Percentiles rank a stretch among this genome's conserved stretches.
These are phyloP conservation scores for Tetraneura akinire DNA, from an alignment of 1,140 invertebrate genomes.

Conservation along the genomic window DNA sequence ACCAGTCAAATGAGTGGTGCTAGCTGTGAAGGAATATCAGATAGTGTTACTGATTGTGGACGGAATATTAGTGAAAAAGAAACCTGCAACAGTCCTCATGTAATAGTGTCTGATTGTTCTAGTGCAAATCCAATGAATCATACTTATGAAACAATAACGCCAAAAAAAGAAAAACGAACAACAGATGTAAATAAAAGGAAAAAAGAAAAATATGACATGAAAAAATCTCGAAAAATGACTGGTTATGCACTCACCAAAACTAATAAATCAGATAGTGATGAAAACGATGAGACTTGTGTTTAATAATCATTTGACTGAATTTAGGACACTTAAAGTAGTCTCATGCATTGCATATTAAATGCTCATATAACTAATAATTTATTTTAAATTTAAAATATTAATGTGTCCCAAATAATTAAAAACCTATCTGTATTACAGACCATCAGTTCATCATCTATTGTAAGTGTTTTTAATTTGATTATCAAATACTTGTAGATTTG, in stretches of 20 bases:
- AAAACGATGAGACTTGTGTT: slow-evolving; percentile 48
- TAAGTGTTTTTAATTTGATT: too few relatives aligned
- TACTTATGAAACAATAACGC: slow-evolving; percentile 37
- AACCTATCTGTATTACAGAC: too few relatives aligned
- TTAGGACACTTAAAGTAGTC: background rate
- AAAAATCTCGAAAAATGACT: slow-evolving; percentile 22
- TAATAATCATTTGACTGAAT: slow-evolving; percentile 3
- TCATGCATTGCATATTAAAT: too few relatives aligned
- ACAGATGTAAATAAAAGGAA: slow-evolving; percentile 32
- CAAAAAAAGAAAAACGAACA: slow-evolving; percentile 36
- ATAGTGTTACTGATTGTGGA: slow-evolving; percentile 54
- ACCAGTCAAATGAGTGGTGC: slow-evolving; percentile 52
- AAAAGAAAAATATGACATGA: slow-evolving; percentile 22
- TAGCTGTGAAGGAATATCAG: slow-evolving; percentile 49
- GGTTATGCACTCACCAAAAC: slow-evolving; percentile 22
- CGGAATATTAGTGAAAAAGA: slow-evolving; percentile 54
- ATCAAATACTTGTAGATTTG: too few relatives aligned
- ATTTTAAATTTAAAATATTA: too few relatives aligned
- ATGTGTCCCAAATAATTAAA: background rate
- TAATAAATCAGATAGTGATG: slow-evolving; percentile 45
- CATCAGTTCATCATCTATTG: too few relatives aligned
- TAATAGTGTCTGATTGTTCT: slow-evolving; percentile 44
- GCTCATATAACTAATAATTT: too few relatives aligned
- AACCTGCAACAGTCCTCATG: slow-evolving; percentile 52
- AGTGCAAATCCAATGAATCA: slow-evolving; percentile 49